phyloP scores from a whole-genome alignment of 2,888 invertebrate genomes.

The Ormyrus pomaceus region DNA sequence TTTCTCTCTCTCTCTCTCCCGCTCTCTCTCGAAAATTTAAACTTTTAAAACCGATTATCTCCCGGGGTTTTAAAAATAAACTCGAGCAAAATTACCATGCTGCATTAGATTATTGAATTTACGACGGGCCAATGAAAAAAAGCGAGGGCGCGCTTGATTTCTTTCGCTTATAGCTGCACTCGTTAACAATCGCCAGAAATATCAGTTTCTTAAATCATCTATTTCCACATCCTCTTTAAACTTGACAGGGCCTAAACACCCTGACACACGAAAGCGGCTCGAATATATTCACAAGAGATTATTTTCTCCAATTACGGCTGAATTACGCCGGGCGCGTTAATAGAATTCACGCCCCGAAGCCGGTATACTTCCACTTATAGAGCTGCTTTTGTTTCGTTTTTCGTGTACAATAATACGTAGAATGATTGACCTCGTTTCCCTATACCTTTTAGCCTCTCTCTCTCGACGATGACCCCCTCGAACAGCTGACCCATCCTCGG shows the following conservation, averaged over 20 bases:
- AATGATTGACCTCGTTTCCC: slow-evolving; percentile 45
- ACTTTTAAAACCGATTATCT: too few relatives aligned
- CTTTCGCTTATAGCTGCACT: too few relatives aligned
- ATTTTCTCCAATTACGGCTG: slow-evolving; percentile 48
- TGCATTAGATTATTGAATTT: too few relatives aligned
- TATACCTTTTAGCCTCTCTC: slow-evolving; percentile 32
- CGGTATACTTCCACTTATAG: not conserved
- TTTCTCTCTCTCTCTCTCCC: too few relatives aligned
- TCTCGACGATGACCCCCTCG: slow-evolving; percentile 6
- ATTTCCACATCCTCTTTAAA: slow-evolving; percentile 40
- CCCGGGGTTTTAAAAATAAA: too few relatives aligned
- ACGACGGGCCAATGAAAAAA: too few relatives aligned
- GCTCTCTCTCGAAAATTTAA: too few relatives aligned
- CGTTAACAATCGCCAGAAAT: not conserved
- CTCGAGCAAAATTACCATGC: too few relatives aligned
- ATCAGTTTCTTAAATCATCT: slow-evolving; percentile 18
- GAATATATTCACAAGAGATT: slow-evolving; percentile 41
- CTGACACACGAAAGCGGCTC: not conserved
- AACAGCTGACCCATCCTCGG: slow-evolving; percentile 42
- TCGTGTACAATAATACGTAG: not conserved
- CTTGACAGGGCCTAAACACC: slow-evolving; percentile 26
- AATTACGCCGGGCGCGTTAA: slow-evolving; percentile 41
- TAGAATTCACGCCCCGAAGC: slow-evolving; percentile 28
- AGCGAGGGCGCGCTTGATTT: too few relatives aligned
- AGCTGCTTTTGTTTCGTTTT: not conserved